Evolutionary conservation across 2,113 vertebrate genomes (phyloP), one percentile per base, ranked within the genome.

Genomic region (Vicugna pacos): DNA sequence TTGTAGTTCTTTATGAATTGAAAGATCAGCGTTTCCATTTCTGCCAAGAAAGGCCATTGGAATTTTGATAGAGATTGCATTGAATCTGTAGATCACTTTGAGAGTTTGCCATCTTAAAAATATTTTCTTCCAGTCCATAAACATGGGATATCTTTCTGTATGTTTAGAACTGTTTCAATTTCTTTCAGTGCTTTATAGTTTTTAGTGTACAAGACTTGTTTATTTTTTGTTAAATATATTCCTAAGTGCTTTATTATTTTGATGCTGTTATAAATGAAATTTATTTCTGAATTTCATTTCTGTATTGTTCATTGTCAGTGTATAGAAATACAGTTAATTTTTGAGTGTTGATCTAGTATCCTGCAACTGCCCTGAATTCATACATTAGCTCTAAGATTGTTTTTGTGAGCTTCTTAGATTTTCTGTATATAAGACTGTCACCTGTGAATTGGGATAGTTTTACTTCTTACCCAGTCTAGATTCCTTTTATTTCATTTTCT

Each of bases 171-270:
- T 69, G 26, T 48, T 83, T 89, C 22, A 62, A 2, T 92, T 88
- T 83, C 28, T 32, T 92, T 92, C 12, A 87, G 6, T 13, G 2
- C 60, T 94, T 87, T 60, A 2, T 88, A 89, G 77, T 80, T 80
- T 90, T 83, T 19, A 50, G 3, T 62, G 19, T 79, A 32, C 10
- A 93, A 22, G 19, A 62, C 54, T 67, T 79, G 28, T 48, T 56
- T 28, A 42, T 77, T 79, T 42, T 64, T 95, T 79, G 65, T 94
- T 77, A 89, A 92, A 46, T 65, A 54, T 77, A 56, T 72, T 89
- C 46, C 62, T 65, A 79, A 64, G 11, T 70, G 83, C 15, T 77
- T 76, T 91, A 67, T 54, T 64, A 17, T 75, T 89, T 67, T 90
- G 46, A 56, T 95, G 46, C 19, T 52, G 28, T n/a, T 69, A 46